Conservation (phyloP, 1,140 invertebrate species). For the Fopius arisanus region DNA sequence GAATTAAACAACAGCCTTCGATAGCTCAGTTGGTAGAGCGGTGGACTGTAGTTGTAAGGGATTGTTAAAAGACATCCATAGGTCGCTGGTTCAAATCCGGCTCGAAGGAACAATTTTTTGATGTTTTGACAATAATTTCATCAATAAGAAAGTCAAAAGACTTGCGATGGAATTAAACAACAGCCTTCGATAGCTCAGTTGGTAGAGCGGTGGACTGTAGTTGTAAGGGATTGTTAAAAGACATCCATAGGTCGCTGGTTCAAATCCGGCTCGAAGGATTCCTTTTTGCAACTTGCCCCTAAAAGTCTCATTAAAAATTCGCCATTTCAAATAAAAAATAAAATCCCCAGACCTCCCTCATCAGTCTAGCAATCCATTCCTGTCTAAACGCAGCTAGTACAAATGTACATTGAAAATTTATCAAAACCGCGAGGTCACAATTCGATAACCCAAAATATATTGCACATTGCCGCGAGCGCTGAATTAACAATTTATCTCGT, state of each 20-base stretch:
- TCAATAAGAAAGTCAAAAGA: background rate
- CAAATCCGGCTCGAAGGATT: constrained; percentile 74
- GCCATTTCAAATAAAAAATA: too few species aligned
- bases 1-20: constrained; percentile 66
- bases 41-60: constrained; percentile 81
- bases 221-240: constrained; percentile 61
- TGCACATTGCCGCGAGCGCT: too few species aligned
- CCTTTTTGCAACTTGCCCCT: too few species aligned
- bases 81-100: constrained; percentile 77
- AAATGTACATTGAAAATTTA: too few species aligned
- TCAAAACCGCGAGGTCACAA: background rate
- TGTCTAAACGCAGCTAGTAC: too few species aligned
- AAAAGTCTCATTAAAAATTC: too few species aligned
- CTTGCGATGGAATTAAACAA: background rate
- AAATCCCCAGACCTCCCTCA: too few species aligned
- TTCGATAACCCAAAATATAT: background rate
- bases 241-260: constrained; percentile 75
- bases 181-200: constrained; percentile 84
- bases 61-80: constrained; percentile 66
- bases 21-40: constrained; percentile 90
- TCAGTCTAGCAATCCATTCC: too few species aligned
- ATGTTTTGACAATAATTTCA: background rate
- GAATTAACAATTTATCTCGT: background rate
- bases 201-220: constrained; percentile 90
- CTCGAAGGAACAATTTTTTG: constrained; percentile 66